phyloP scores from a whole-genome alignment of 2,113 vertebrate species.

The Synodontis membranacea region DNA sequence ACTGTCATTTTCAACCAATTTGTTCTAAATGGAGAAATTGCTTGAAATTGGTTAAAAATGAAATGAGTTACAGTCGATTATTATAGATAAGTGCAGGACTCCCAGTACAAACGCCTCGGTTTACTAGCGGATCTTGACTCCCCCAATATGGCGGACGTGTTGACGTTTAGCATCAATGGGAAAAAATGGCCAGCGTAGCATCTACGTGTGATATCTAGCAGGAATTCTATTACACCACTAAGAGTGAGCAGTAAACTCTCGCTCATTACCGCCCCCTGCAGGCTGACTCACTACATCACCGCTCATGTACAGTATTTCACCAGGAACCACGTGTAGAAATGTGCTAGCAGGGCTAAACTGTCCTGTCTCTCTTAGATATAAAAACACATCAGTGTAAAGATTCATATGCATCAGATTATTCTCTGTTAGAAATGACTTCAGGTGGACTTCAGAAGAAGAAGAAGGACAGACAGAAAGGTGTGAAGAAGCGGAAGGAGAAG shows the following conservation, averaged over 20 bases:
- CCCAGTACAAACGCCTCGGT: too few relatives aligned
- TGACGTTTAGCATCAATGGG: too few relatives aligned
- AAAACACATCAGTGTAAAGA: not conserved
- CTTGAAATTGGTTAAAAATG: too few relatives aligned
- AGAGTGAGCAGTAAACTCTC: not conserved
- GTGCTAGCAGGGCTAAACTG: not conserved
- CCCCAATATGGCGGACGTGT: too few relatives aligned
- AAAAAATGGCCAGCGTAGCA: too few relatives aligned
- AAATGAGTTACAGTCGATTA: too few relatives aligned
- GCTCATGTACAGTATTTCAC: not conserved
- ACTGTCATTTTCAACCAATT: too few relatives aligned
- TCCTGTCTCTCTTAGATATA: not conserved
- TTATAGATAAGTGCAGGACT: too few relatives aligned
- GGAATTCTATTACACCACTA: too few relatives aligned
- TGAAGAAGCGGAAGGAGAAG: not conserved
- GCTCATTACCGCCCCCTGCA: not conserved
- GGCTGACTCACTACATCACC: not conserved
- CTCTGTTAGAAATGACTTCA: not conserved
- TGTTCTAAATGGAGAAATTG: too few relatives aligned
- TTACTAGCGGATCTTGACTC: too few relatives aligned
- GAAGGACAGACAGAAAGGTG: not conserved
- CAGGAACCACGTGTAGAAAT: not conserved
- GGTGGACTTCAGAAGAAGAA: not conserved
- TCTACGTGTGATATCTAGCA: too few relatives aligned
- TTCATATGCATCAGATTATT: not conserved